Base-by-base conservation (phyloP, 37 sponge, comb jelly and placozoan genomes). In the Tethya wilhelma region DNA sequence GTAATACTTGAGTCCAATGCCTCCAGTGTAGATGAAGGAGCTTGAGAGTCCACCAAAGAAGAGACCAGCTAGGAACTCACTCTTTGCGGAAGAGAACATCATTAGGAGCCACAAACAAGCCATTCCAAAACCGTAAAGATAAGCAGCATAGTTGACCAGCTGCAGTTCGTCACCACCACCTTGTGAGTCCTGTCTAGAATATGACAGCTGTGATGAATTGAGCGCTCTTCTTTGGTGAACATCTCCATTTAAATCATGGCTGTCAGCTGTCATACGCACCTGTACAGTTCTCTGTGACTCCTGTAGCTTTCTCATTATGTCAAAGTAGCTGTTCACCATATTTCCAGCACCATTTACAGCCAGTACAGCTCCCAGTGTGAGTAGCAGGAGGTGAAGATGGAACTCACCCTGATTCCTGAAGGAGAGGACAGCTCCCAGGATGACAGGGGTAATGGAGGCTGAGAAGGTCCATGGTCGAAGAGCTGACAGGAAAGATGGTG, bases 1-100 rank as follows among this genome's bases (percentile, higher is more conserved):
- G 67, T 92, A 89, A 58, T 91, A 92, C 71, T 95, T 95, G 64
- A 95, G 75, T 44, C 90, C 87, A 65, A 90, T 80, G 34, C 93
- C 95, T 69, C 95, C 93, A 23, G 90, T 95, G 73, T 95, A 95
- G 28, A 89, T 39, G 55, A 95, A 95, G 7, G 96, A 95, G 19
- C 90, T 84, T 0, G 94, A 92, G 34, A 95, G 78, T 7, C 96
- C 96, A 12, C 96, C 94, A 56, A 95, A 95, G 84, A 92, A 95
- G 23, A 95, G 44, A 2, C 75, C 67, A 1, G 96, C 90, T 12
- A 95, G 29, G 43, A 65, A 58, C 38, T 76, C 65, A 44, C 78
- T 85, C 62, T 75, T 74, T 28, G 96, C 94, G 38, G 68, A 40
- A 0, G 96, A 92, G 38, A 88, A 45, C 59, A 32, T 33, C 67